These are phyloP conservation scores for Trinectes maculatus DNA, from an alignment of 2,113 vertebrate species.

Conservation along the genomic window DNA sequence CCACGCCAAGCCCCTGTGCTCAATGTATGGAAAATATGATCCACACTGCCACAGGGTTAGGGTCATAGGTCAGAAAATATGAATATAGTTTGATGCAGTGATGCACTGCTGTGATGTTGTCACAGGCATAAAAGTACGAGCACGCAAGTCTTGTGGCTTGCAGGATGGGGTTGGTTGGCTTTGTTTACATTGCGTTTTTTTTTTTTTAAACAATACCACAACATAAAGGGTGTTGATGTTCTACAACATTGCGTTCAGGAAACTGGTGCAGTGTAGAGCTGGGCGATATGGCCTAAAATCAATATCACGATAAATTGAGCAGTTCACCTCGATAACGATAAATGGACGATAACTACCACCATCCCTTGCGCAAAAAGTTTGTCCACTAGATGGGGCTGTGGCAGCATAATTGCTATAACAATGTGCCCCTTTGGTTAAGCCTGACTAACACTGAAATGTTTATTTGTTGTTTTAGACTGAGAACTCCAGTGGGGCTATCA, in stretches of 20 bases:
- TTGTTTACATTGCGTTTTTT: slow-evolving; percentile 23
- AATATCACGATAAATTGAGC: no score
- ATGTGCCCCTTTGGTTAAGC: neutral
- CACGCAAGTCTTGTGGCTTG: neutral
- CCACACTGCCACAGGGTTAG: slow-evolving; percentile 29
- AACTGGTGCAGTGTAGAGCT: slow-evolving; percentile 42
- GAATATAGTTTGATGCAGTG: slow-evolving; percentile 29
- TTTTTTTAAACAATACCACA: slow-evolving; percentile 14
- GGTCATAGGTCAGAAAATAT: slow-evolving; percentile 75
- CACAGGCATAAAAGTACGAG: neutral
- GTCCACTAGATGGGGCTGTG: no score
- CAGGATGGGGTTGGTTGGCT: neutral
- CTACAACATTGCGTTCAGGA: slow-evolving; percentile 9
- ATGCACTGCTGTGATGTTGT: slow-evolving; percentile 21
- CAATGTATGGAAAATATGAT: slow-evolving; percentile 70
- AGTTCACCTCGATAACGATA: no score
- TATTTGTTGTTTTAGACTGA: slow-evolving; percentile 26
- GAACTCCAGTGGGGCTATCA: slow-evolving; percentile 39
- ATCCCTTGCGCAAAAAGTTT: no score
- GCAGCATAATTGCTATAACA: no score
- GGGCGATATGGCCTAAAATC: no score
- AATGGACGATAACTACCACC: no score
- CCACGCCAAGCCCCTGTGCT: slow-evolving; percentile 51
- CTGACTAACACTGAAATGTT: slow-evolving; percentile 9
- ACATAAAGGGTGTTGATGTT: slow-evolving; percentile 45